Evolutionary conservation across 2,113 vertebrate species (phyloP).

Genomic region (Oreochromis aureus): DNA sequence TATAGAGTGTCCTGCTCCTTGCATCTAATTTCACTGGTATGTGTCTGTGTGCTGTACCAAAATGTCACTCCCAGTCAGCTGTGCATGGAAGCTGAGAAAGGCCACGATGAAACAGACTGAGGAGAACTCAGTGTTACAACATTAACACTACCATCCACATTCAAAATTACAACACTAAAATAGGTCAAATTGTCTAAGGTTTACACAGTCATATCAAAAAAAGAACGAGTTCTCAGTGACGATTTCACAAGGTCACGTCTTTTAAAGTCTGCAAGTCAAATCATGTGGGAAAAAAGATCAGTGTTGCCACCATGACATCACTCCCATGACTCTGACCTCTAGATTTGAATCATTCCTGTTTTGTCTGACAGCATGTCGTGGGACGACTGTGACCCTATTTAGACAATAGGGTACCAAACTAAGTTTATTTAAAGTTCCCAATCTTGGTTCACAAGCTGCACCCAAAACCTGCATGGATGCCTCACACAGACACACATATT

Average conservation of each 20-base stretch:
- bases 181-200: fast-evolving
- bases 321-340: neutral
- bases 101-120: neutral
- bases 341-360: neutral
- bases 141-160: fast-evolving
- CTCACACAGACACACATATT: neutral
- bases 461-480: neutral
- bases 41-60: neutral
- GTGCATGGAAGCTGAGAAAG: neutral
- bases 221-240: neutral
- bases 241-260: neutral
- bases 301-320: neutral
- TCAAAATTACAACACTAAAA: neutral
- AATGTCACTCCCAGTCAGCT: neutral
- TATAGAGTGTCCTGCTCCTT: neutral
- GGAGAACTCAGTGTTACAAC: neutral
- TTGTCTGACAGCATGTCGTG: neutral
- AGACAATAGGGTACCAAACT: fast-evolving
- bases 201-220: fast-evolving
- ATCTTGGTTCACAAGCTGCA: neutral
- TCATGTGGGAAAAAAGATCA: neutral
- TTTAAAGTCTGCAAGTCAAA: neutral
- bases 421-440: neutral
- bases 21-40: neutral
- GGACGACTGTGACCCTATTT: neutral